Conservation (phyloP, 2,113 vertebrate genomes). For the Dipodomys spectabilis region DNA sequence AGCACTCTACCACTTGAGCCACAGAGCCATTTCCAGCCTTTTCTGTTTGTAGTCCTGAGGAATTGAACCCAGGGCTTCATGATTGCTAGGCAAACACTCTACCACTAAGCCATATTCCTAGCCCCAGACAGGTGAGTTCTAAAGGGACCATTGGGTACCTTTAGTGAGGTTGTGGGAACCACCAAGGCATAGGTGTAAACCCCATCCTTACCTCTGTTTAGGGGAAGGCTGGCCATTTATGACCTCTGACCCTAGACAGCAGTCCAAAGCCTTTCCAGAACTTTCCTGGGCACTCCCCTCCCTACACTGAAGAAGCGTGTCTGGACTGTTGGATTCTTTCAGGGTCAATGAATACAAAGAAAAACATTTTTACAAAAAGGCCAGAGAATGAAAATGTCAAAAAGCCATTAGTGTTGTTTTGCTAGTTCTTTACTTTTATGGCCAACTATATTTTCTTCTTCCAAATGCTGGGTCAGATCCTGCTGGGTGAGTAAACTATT, state of each 20-base stretch:
- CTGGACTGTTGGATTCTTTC: background rate
- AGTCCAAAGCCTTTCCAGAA: background rate
- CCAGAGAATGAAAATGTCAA: constrained; percentile 49
- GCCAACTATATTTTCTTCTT: constrained; percentile 46
- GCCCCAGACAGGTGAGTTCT: background rate
- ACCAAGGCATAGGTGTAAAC: background rate
- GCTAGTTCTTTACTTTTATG: constrained; percentile 51
- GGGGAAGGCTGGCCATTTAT: background rate
- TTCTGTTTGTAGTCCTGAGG: too few species aligned
- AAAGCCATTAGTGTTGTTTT: constrained; percentile 25
- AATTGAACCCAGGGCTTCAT: too few species aligned
- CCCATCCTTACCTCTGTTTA: background rate
- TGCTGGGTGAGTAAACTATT: constrained; percentile 46
- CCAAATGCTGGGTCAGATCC: constrained; percentile 41
- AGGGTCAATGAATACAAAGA: constrained; percentile 32
- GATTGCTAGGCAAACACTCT: too few species aligned
- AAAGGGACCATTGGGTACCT: background rate
- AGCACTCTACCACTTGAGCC: too few species aligned
- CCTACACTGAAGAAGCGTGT: background rate
- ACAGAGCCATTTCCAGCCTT: too few species aligned
- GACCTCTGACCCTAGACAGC: background rate
- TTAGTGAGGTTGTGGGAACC: fast-evolving
- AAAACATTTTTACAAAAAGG: constrained; percentile 33
- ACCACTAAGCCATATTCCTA: too few species aligned
- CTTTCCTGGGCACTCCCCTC: background rate